Evolutionary conservation across 2,797 vertebrate genomes (phyloP), one percentile per base, ranked within the genome.

Genomic region (Mus caroli): DNA sequence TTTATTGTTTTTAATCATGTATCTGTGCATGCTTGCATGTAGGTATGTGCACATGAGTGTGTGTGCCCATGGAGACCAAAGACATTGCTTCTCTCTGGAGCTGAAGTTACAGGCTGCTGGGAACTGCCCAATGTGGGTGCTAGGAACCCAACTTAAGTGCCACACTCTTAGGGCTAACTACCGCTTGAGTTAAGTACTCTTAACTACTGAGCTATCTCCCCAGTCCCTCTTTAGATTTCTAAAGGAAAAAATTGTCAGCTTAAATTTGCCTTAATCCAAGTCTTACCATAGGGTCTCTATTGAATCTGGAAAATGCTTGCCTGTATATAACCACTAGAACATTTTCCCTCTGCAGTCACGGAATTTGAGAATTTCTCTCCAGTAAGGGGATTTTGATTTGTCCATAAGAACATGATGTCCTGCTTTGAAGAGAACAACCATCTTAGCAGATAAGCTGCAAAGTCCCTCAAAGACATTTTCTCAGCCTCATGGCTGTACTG

Each of bases 231-330:
- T 95, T 84, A 82, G 52, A 76, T 77, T 95, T 73, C 64, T 77
- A 60, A 43, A 69, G 34, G 56, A 5, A 69, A 90, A 67, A 93
- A 73, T 52, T 58, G n/a, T 83, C 31, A 60, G 15, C 43, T 60
- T 93, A 91, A 82, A 91, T 94, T 84, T 89, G 67, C 28, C 88
- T 34, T 71, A 71, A 92, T 86, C 24, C 46, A 52, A 37, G 91
- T 88, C 75, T 94, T 92, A 54, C 73, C 60, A 5, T 67, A 20
- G 80, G 34, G 58, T 62, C n/a, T 28, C 58, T 22, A 31, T 20
- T 85, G 84, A 31, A 46, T 90, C 88, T 84, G 52, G 54, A 80
- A 85, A 84, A 28, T 31, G 1, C 93, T 73, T 67, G 82, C 85
- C 64, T 24, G 2, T 40, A n/a, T 37, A 13, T 60, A 69, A 24